Conservation (phyloP, 2,797 vertebrate genomes). For the Acanthopagrus latus region DNA sequence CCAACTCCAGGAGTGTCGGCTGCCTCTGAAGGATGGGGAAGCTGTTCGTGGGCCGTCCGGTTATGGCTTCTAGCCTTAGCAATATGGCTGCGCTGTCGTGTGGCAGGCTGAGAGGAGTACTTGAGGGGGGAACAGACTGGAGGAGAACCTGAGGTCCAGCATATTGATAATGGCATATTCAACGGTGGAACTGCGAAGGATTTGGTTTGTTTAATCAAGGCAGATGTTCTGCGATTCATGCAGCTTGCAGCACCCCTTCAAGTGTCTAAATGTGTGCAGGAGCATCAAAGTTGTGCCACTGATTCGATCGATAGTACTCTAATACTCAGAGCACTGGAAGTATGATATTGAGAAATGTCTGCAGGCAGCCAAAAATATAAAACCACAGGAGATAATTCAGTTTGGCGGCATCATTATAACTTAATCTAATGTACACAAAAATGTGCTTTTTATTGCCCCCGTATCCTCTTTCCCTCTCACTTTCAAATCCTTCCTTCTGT, state of each 20-base stretch:
- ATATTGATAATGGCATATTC: conserved; percentile 66
- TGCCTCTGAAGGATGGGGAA: conserved; percentile 55
- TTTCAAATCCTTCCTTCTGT: conserved; percentile 54
- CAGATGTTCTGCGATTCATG: conserved; percentile 64
- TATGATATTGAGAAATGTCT: conserved; percentile 4
- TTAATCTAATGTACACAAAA: conserved; percentile 14
- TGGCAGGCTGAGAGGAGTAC: conserved; percentile 55
- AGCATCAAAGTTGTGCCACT: conserved; percentile 21
- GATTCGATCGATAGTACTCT: background rate
- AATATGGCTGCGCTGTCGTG: conserved; percentile 63
- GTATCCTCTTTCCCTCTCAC: conserved; percentile 35
- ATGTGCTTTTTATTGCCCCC: background rate
- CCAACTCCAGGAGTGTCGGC: conserved; percentile 62
- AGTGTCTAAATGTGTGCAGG: conserved; percentile 19
- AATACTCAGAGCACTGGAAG: background rate
- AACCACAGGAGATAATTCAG: conserved; percentile 6
- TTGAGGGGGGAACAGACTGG: conserved; percentile 52
- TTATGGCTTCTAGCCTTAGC: conserved; percentile 56
- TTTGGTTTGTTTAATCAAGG: conserved; percentile 53
- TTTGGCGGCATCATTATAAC: conserved; percentile 18
- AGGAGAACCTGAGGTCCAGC: conserved; percentile 60
- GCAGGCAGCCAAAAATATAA: background rate
- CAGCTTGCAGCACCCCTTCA: conserved; percentile 32
- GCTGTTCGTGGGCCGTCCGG: conserved; percentile 45
- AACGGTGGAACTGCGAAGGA: conserved; percentile 13